These are phyloP conservation scores for Agrochola lota DNA, from an alignment of 2,888 invertebrate species.

Conservation along the genomic window DNA sequence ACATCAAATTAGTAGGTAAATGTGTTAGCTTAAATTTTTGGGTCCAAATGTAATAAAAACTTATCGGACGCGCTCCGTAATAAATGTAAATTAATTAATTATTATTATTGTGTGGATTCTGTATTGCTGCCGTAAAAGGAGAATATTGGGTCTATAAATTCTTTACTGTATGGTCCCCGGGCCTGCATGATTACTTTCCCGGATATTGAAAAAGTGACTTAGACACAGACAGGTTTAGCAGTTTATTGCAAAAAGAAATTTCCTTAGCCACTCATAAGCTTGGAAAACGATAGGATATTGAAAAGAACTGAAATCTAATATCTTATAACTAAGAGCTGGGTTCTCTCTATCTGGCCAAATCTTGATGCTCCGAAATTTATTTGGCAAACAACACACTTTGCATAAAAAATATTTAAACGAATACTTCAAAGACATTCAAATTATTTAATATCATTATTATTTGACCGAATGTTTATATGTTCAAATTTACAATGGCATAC, in stretches of 20 bases:
- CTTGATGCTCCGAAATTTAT: too few relatives aligned
- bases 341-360: too few relatives aligned
- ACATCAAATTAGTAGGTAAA: conserved; percentile 60
- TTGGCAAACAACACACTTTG: too few relatives aligned
- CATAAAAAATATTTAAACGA: too few relatives aligned
- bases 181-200: conserved; percentile 10
- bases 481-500: too few relatives aligned
- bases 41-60: conserved; percentile 65
- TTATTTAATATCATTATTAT: too few relatives aligned
- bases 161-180: conserved; percentile 3
- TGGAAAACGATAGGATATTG: neutral
- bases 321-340: neutral
- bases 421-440: too few relatives aligned
- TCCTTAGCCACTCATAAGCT: neutral
- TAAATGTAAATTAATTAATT: conserved; percentile 60
- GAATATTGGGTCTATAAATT: conserved; percentile 43
- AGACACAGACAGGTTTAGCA: neutral
- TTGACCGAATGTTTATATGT: too few relatives aligned
- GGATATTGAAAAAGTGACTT: conserved; percentile 46
- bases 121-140: conserved; percentile 9
- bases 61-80: conserved; percentile 54
- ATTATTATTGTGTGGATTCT: conserved; percentile 46
- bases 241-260: neutral
- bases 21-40: conserved; percentile 64
- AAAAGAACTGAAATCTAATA: conserved; percentile 7